Base-by-base conservation (phyloP, 2,113 vertebrate species). In the Triplophysa rosa region DNA sequence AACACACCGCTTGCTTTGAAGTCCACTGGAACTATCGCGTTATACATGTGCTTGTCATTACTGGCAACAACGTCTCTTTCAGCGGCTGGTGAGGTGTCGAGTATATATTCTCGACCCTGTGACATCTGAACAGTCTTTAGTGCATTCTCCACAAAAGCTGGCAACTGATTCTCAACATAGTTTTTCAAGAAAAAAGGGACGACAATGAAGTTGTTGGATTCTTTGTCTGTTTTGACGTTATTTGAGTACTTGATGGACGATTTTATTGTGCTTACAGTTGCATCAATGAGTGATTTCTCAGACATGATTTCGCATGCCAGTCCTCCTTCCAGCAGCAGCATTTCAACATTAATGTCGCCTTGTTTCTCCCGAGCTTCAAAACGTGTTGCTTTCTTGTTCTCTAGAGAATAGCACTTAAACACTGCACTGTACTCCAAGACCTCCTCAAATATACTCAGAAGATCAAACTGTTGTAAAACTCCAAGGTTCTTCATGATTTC, bases 1-100 rank as follows among this genome's bases (percentile, higher is more conserved):
- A 86, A 8, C 5, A 86, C 78, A 19, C 85, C 85, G 23, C 76
- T 86, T 1, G 83, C 80, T 67, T 69, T 81, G 49, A 83, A 87
- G 66, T 87, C 86, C 16, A 87, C 82, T 56, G 86, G 86, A 63
- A 84, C 78, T 23, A 84, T 74, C 0, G 75, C 67, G 42, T 83
- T 26, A 29, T 72, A 80, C 33, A 29, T 29, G 29, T 56, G 45
- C 29, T 11, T 65, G 8, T 77, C 72, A 14, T 2, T 17, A 42
- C 8, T n/a, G 40, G 10, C 10, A 2, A 11, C 52, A 19, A 12
- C 3, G 5, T 33, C n/a, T 52, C 14, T 24, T 14, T 52, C 64
- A 65, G 77, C 61, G 1, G 56, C 33, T 21, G 40, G 21, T 10
- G 54, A 66, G 19, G n/a, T 54, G 24, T 49, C 49, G 8, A 83